Conservation (phyloP, 2,888 invertebrate species). For the Bursaphelenchus okinawaensis region DNA sequence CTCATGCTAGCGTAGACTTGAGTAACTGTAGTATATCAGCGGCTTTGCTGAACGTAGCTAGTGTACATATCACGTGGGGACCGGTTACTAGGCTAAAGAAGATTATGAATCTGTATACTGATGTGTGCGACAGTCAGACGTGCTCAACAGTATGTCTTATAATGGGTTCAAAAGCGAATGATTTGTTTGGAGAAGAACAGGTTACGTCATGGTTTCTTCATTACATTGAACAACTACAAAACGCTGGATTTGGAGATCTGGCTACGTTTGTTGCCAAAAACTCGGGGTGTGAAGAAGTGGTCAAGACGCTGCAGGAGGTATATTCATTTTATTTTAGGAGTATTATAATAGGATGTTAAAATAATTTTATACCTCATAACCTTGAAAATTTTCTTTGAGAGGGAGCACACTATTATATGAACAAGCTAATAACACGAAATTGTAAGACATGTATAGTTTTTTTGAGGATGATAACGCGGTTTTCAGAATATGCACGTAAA, state of each 20-base stretch:
- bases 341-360: conserved; percentile 19
- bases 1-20: background rate
- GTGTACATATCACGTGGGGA: conserved; percentile 12
- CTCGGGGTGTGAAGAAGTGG: background rate
- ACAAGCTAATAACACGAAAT: no score
- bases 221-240: conserved; percentile 20
- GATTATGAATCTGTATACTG: conserved; percentile 23
- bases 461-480: background rate
- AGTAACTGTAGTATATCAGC: background rate
- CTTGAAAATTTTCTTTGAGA: no score
- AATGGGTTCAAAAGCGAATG: conserved; percentile 18
- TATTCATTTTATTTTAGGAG: no score
- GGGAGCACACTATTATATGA: no score
- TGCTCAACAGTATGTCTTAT: conserved; percentile 26
- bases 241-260: conserved; percentile 5
- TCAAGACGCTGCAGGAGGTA: conserved; percentile 18
- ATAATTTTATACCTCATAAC: conserved; percentile 21
- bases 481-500: conserved; percentile 31
- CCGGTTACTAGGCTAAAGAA: conserved; percentile 19
- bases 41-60: background rate
- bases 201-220: conserved; percentile 21
- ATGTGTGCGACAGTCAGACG: conserved; percentile 29
- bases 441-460: conserved; percentile 10
- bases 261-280: conserved; percentile 14
- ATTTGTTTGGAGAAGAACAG: conserved; percentile 19